phyloP scores from a whole-genome alignment of 2,113 vertebrate genomes.

The Syrmaticus mikado region DNA sequence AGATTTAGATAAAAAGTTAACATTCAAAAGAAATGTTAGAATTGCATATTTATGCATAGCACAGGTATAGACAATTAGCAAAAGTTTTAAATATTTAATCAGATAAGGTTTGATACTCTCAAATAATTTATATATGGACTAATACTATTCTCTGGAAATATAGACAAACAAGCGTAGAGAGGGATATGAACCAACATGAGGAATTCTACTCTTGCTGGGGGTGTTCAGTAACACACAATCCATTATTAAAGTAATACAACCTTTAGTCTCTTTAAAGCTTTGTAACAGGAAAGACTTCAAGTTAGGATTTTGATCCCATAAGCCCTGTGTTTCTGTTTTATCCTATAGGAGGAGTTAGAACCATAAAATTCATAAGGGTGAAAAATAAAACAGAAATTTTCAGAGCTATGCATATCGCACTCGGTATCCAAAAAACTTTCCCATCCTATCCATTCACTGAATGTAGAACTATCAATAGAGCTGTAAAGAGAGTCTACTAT shows the following conservation, averaged over 20 bases:
- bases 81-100: background rate
- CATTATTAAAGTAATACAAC: background rate
- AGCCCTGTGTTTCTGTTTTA: background rate
- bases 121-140: background rate
- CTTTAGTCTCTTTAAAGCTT: background rate
- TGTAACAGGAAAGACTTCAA: background rate
- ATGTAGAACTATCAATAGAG: background rate
- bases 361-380: background rate
- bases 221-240: background rate
- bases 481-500: fast-evolving
- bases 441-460: background rate
- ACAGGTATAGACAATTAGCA: background rate
- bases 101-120: background rate
- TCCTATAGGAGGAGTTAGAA: background rate
- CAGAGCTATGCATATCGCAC: background rate
- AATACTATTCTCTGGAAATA: background rate
- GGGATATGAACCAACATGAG: background rate
- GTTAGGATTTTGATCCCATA: background rate
- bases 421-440: background rate
- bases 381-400: background rate
- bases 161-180: background rate
- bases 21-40: background rate
- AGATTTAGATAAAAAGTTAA: background rate
- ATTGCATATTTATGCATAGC: background rate
- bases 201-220: background rate